Percentiles rank a stretch among this genome's conserved stretches.
phyloP scores from a whole-genome alignment of 64 coral and sea anemone genomes.

The Montipora efflorescens region DNA sequence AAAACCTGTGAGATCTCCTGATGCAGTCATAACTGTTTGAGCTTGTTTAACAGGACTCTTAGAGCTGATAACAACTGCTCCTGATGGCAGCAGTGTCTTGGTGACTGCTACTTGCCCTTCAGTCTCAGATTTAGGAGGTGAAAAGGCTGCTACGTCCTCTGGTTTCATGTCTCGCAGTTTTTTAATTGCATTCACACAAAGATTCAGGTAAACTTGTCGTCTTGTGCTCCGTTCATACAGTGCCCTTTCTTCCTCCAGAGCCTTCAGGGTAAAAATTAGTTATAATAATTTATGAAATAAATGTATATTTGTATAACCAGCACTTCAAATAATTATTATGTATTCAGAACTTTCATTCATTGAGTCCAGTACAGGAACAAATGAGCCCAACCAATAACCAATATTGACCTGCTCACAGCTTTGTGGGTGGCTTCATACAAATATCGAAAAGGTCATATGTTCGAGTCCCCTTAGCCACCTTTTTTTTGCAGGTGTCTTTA shows the following conservation, averaged over 20 bases:
- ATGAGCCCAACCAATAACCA: no score
- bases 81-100: constrained; percentile 28
- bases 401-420: no score
- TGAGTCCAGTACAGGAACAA: no score
- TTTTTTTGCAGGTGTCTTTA: no score
- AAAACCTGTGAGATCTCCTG: constrained; percentile 16
- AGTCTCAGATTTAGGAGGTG: constrained; percentile 13
- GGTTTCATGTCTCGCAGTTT: constrained; percentile 74
- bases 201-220: constrained; percentile 92
- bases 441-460: no score
- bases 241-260: constrained; percentile 84
- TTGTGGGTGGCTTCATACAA: no score
- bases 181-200: constrained; percentile 94
- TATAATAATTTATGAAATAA: not conserved
- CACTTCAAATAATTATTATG: no score
- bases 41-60: constrained; percentile 30
- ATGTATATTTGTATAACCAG: no score
- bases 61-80: constrained; percentile 34
- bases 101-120: not conserved
- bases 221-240: constrained; percentile 82
- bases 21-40: not conserved
- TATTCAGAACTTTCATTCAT: no score
- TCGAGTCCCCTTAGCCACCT: no score
- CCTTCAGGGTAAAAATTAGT: constrained; percentile 32
- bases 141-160: not conserved